A percentile compares a stretch with the other conserved stretches of the same genome.
Conservation (phyloP, 2,113 vertebrate species). For the Protobothrops mucrosquamatus region DNA sequence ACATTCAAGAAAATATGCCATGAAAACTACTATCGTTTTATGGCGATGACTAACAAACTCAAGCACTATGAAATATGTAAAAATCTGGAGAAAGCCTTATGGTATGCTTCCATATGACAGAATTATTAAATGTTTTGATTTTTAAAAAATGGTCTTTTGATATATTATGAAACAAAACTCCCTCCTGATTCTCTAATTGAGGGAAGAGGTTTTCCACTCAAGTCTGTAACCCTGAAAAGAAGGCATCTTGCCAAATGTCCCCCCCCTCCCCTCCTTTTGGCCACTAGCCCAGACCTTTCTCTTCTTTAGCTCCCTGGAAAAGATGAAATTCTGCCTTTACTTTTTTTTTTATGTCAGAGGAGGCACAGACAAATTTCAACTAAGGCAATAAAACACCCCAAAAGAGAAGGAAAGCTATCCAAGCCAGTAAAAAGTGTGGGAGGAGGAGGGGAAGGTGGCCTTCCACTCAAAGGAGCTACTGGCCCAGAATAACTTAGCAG, state of each 20-base stretch:
- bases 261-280: neutral
- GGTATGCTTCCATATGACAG: constrained; percentile 1
- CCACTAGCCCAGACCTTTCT: constrained; percentile 30
- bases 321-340: constrained; percentile 44
- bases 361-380: constrained; percentile 31
- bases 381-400: constrained; percentile 6
- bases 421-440: constrained; percentile 26
- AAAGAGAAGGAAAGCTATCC: constrained; percentile 20
- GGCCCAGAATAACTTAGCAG: constrained; percentile 21
- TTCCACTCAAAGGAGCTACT: constrained; percentile 27
- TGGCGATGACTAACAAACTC: constrained; percentile 21
- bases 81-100: constrained; percentile 2
- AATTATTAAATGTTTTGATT: constrained; percentile 43
- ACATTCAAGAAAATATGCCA: neutral
- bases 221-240: constrained; percentile 3
- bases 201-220: neutral
- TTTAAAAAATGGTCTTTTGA: constrained; percentile 22
- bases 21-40: constrained; percentile 13
- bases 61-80: constrained; percentile 17
- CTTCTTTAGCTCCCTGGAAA: constrained; percentile 32
- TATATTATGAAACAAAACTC: constrained; percentile 30
- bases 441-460: neutral
- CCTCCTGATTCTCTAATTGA: constrained; percentile 10
- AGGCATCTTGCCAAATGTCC: constrained; percentile 18
- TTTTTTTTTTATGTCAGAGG: constrained; percentile 12